Evolutionary conservation across 2,888 invertebrate genomes (phyloP).

Genomic region (Panopea generosa): DNA sequence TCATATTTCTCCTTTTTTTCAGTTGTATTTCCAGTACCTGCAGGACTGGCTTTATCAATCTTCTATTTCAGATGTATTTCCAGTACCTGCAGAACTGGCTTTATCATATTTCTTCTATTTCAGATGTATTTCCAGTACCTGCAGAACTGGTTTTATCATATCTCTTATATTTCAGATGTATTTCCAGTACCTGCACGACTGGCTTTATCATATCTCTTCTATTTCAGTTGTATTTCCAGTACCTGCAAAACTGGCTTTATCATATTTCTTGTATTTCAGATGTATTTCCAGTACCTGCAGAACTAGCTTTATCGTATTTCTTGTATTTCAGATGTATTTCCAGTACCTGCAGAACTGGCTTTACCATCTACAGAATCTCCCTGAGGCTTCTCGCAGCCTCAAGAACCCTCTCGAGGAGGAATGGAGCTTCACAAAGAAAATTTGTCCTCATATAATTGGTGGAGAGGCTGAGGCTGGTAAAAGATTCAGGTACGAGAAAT

Average conservation of each 20-base stretch:
- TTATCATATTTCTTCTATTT: no score
- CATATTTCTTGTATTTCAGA: constrained; percentile 88
- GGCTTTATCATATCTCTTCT: constrained; percentile 85
- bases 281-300: no score
- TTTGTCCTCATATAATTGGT: constrained; percentile 91
- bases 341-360: constrained; percentile 95
- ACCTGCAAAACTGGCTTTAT: background rate
- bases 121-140: no score
- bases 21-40: no score
- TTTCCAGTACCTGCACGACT: no score
- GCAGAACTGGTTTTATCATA: background rate
- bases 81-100: no score
- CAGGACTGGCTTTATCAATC: no score
- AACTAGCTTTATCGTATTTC: constrained; percentile 4
- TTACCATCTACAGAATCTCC: constrained; percentile 79
- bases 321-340: constrained; percentile 91
- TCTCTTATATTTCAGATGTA: constrained; percentile 80
- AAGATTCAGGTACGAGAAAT: constrained; percentile 92
- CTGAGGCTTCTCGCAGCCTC: constrained; percentile 82
- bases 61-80: no score
- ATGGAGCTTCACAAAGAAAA: constrained; percentile 93
- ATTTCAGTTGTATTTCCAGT: no score
- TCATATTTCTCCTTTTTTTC: no score
- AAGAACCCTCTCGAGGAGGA: constrained; percentile 94
- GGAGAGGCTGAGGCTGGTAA: constrained; percentile 91